phyloP scores from a whole-genome alignment of 2,797 vertebrate species.

The Oceanodroma leucorhoa region DNA sequence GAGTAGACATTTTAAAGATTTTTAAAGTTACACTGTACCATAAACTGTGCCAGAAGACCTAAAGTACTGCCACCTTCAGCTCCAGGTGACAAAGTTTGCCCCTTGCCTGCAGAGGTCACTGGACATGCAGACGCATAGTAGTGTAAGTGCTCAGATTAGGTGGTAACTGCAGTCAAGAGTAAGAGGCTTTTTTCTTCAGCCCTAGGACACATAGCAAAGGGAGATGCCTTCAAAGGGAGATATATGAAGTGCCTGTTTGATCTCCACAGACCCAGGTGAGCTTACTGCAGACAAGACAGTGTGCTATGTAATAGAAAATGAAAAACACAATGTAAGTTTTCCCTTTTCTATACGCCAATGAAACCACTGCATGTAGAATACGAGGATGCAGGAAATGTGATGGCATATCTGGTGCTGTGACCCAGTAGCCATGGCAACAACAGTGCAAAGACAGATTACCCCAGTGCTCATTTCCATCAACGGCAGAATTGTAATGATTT shows the following conservation, averaged over 20 bases:
- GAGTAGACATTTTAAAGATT: background rate
- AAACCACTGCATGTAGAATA: background rate
- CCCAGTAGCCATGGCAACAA: slow-evolving; percentile 55
- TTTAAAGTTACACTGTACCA: background rate
- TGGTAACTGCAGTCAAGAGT: background rate
- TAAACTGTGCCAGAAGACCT: background rate
- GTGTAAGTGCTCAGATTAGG: background rate
- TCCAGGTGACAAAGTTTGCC: background rate
- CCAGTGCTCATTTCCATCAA: background rate
- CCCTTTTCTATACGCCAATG: background rate
- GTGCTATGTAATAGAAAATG: background rate
- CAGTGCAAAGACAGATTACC: slow-evolving; percentile 1
- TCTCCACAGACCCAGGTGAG: background rate
- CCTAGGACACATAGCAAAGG: accelerated
- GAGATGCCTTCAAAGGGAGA: background rate
- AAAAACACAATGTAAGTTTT: background rate
- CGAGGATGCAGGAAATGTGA: background rate
- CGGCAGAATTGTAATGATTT: background rate
- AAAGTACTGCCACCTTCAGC: background rate
- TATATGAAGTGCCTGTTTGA: background rate
- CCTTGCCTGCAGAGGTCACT: background rate
- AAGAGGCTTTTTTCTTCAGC: background rate
- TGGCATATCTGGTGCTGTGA: background rate
- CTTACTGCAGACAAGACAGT: background rate
- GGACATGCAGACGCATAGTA: background rate